Percentiles rank a stretch among this genome's conserved stretches.
Conservation (phyloP, 2,113 vertebrate genomes). For the Copsychus sechellarum region DNA sequence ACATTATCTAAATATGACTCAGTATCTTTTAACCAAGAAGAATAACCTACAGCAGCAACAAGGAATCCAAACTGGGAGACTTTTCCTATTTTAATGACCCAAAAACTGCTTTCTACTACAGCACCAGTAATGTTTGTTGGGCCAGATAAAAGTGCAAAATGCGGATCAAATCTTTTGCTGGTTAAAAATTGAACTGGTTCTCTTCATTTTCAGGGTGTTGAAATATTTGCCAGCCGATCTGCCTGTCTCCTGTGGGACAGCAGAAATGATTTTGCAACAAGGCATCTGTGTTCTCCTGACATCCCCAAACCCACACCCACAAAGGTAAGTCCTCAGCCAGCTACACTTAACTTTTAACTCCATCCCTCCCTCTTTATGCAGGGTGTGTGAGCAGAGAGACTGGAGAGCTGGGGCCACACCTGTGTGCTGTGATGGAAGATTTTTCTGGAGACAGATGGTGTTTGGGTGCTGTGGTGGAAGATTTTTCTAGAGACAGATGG, state of each 20-base stretch:
- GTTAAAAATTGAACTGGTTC: background rate
- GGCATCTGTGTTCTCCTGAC: background rate
- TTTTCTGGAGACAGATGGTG: background rate
- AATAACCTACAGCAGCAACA: background rate
- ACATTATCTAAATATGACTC: background rate
- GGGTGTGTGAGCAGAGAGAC: background rate
- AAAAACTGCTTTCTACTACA: background rate
- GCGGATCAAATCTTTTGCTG: background rate
- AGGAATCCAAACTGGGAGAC: background rate
- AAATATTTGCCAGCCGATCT: background rate
- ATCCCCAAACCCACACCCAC: background rate
- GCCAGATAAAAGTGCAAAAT: background rate
- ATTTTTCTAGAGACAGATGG: background rate
- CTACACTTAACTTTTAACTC: background rate
- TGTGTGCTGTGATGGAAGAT: fast-evolving
- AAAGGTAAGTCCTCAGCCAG: background rate
- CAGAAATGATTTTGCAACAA: background rate
- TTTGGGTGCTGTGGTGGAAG: background rate
- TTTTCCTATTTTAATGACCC: background rate
- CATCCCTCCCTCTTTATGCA: background rate
- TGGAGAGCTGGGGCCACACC: background rate
- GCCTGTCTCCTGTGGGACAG: background rate
- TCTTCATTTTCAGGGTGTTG: background rate
- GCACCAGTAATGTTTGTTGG: background rate
- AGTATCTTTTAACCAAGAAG: background rate